Base-by-base conservation (phyloP, 2,113 vertebrate genomes). In the Chaenocephalus aceratus region DNA sequence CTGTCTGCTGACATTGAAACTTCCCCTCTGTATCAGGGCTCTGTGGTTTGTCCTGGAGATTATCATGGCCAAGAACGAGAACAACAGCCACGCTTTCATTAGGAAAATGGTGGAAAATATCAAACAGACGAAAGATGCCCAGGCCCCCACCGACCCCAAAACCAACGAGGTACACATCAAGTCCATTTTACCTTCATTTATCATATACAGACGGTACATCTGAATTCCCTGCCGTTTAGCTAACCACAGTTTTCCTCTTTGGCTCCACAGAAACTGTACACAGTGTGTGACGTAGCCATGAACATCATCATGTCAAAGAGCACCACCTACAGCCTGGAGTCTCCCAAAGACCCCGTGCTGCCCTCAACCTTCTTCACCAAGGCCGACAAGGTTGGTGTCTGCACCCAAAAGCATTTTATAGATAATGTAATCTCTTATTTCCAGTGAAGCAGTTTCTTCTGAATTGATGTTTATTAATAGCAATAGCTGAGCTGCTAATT, bases 31-130 rank as follows among this genome's bases (percentile, higher is more conserved):
- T 67, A 45, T 14, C 76, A 99, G 98, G 87, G 98, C 98, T 88
- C 94, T 99, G 57, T 99, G 98, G 98, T 99, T 99, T 79, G 96
- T 99, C 89, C 92, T 99, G 79, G 98, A 99, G 94, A 99, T 99
- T 87, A 79, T 99, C 84, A 99, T 99, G 98, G 95, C 97, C 83
- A 99, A 99, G 95, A 99, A 99, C 84, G 98, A 99, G 94, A 99
- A 99, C 93, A 99, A 99, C 89, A 99, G 98, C 79, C 98, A 99
- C 21, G 98, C 98, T 0, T 99, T 99, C 91, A 99, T 99, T 52
- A 96, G 98, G 87, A 99, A 99, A 93, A 99, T 99, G 98, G 97
- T 99, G 88, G 98, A 99, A 95, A 99, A 99, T 84, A 99, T 99
- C 82, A 99, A 99, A 86, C 97, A 99, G 93, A 98, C 98, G 3